Base-by-base conservation (phyloP, 1,140 invertebrate genomes). In the Solenopsis fugax region DNA sequence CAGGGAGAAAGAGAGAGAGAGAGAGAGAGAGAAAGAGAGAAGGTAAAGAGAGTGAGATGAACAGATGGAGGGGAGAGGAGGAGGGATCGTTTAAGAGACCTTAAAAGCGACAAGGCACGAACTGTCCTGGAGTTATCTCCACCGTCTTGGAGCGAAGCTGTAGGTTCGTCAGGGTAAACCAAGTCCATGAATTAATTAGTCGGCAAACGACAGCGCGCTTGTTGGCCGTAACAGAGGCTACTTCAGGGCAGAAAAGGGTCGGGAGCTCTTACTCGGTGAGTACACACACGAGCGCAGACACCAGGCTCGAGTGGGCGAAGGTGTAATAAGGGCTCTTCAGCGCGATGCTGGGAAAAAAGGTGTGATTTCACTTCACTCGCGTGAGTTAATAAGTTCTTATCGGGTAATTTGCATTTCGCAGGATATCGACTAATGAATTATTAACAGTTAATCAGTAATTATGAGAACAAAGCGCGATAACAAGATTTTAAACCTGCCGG, bases 151-250 rank as follows among this genome's bases (percentile, higher is more conserved):
- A 71, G 78, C 62, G 52, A 37, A 58, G 75, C 82, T 88, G 69
- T 67, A 60, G 88, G 76, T 67, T 80, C 62, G 69, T 84, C 86
- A 84, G 60, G 88, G 90, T 90, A 89, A 92, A 92, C 87, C 84
- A 64, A 91, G 76, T 90, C 65, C 87, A 86, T 89, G 92, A 93
- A 92, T 92, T 92, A 93, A 93, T 93, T 92, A 92, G 77, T 84
- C 88, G 81, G 78, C 88, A 92, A 91, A 91, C 91, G 86, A 81
- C 69, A 75, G 71, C 84, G 72, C 60, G 62, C 56, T 24, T 65
- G 56, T 67, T 76, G 76, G 71, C 37, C 60, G 76, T 48, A 65
- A 67, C 73, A n/a, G 64, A 60, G 89, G 69, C 87, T 86, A 90
- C 62, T 87, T 65, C 60, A n/a, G 50, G 67, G 45, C 85, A 78